These are phyloP conservation scores for Leucoma salicis DNA, from an alignment of 2,888 invertebrate species.

Conservation along the genomic window DNA sequence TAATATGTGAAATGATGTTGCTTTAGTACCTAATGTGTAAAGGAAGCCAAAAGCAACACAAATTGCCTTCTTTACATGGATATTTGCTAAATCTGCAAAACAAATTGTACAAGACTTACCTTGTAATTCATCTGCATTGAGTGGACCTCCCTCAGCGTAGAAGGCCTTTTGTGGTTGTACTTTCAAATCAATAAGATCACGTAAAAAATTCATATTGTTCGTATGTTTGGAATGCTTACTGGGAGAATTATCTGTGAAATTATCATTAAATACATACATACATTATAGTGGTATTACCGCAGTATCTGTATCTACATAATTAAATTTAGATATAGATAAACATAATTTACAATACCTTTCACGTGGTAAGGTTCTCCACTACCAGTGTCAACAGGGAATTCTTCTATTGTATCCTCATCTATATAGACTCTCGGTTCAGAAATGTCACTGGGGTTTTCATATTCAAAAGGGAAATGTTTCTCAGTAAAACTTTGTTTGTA, in stretches of 20 bases:
- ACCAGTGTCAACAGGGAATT: constrained; percentile 63
- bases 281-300: not conserved
- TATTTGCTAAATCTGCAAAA: constrained; percentile 23
- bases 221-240: constrained; percentile 62
- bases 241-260: constrained; percentile 34
- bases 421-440: constrained; percentile 82
- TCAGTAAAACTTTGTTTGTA: constrained; percentile 72
- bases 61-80: constrained; percentile 47
- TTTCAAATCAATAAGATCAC: constrained; percentile 58
- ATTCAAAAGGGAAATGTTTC: constrained; percentile 76
- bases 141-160: constrained; percentile 72
- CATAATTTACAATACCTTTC: constrained; percentile 51
- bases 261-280: constrained; percentile 2
- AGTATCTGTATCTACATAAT: too few species aligned
- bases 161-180: constrained; percentile 54
- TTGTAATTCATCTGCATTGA: constrained; percentile 63
- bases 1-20: constrained; percentile 53
- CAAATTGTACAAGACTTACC: constrained; percentile 45
- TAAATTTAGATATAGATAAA: not conserved
- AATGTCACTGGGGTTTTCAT: constrained; percentile 69
- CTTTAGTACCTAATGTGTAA: constrained; percentile 57
- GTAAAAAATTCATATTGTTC: constrained; percentile 70
- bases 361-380: constrained; percentile 65
- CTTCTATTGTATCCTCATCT: constrained; percentile 77
- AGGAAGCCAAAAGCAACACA: constrained; percentile 64